These are phyloP conservation scores for Himalopsyche kuldschensis DNA, from an alignment of 2,888 invertebrate genomes.

Conservation along the genomic window DNA sequence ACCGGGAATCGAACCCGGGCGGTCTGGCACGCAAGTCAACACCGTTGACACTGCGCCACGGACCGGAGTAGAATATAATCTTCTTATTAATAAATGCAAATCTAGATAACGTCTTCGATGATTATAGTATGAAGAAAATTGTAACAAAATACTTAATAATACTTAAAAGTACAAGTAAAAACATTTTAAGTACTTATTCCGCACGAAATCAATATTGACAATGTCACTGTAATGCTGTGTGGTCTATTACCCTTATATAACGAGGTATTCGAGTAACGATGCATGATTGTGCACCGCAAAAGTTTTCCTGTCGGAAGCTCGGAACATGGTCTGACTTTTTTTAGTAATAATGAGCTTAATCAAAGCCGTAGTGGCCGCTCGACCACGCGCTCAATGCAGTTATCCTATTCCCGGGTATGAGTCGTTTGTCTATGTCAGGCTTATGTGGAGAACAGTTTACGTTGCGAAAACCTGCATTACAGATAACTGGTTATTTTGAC, in stretches of 20 bases:
- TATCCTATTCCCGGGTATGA: background rate
- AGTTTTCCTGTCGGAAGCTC: slow-evolving; percentile 23
- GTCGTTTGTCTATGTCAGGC: background rate
- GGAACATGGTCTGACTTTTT: slow-evolving; percentile 11
- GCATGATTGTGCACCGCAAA: background rate
- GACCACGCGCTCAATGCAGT: background rate
- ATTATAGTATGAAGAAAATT: too few species aligned
- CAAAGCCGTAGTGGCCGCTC: slow-evolving; percentile 13
- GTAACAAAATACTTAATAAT: too few species aligned
- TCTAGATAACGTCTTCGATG: too few species aligned
- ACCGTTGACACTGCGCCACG: too few species aligned
- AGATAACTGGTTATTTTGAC: background rate
- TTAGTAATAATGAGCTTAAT: slow-evolving; percentile 30
- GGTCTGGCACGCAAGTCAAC: too few species aligned
- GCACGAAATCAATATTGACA: too few species aligned
- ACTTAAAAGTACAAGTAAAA: too few species aligned
- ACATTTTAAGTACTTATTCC: too few species aligned
- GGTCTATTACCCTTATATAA: background rate
- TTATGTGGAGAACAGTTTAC: background rate
- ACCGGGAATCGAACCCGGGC: too few species aligned
- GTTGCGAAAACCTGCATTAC: background rate
- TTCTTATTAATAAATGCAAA: too few species aligned
- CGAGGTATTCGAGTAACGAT: background rate
- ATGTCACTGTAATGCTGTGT: background rate
- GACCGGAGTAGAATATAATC: too few species aligned